A percentile compares a stretch with the other conserved stretches of the same genome.
Conservation (phyloP, 2,797 vertebrate genomes). For the Microctenopoma stevenorrisi region DNA sequence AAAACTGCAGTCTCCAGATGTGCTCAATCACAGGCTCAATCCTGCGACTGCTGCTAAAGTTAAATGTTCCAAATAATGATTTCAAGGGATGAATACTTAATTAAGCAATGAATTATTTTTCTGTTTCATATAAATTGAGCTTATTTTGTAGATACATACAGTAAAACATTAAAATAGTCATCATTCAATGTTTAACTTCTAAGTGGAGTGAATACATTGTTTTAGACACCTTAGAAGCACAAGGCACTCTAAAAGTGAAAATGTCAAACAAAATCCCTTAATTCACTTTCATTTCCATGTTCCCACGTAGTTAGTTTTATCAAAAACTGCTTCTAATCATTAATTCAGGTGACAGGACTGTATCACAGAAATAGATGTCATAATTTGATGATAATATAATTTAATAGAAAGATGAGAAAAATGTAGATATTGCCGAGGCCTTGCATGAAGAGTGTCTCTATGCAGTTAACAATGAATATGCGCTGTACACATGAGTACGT, state of each 20-base stretch:
- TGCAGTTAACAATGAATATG: neutral
- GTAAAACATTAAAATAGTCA: too few relatives aligned
- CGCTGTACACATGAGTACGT: neutral
- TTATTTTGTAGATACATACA: too few relatives aligned
- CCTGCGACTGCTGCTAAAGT: too few relatives aligned
- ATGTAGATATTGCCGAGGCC: neutral
- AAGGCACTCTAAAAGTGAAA: neutral
- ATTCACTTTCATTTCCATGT: neutral
- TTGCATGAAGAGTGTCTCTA: neutral
- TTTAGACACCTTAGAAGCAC: too few relatives aligned
- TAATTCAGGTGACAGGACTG: conserved; percentile 3
- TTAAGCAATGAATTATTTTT: too few relatives aligned
- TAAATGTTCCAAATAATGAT: too few relatives aligned
- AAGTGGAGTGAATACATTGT: too few relatives aligned
- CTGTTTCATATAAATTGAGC: too few relatives aligned
- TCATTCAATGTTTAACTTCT: too few relatives aligned
- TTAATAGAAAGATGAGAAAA: neutral
- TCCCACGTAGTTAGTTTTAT: conserved; percentile 9
- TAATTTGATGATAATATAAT: neutral
- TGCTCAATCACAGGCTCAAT: too few relatives aligned
- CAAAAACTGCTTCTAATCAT: conserved; percentile 7
- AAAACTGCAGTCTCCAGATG: too few relatives aligned
- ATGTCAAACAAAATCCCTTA: neutral
- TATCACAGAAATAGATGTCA: neutral
- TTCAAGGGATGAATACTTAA: too few relatives aligned